Base-by-base conservation (phyloP, 2,888 invertebrate species). In the Myopa testacea region DNA sequence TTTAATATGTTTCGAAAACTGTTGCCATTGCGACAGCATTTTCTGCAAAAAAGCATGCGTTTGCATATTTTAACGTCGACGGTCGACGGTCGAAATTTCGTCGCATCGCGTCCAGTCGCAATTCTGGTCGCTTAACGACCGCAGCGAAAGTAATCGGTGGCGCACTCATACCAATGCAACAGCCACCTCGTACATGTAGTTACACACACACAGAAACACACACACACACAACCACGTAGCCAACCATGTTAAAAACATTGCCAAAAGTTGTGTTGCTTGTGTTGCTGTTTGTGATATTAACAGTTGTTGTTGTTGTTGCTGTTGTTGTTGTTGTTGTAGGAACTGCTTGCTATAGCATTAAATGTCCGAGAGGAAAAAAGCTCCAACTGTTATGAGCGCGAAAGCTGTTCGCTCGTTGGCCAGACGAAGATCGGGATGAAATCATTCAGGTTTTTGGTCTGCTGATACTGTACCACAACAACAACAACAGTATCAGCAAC, bases 21-120 rank as follows among this genome's bases (percentile, higher is more conserved):
- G 26, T 26, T 45, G 45, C 3, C 45, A 45, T 3, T 45, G 6
- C 19, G 10, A 45, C 45, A 45, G 45, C 7, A 10, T 45, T 45
- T 45, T 45, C 45, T 8, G 45, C 19, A 62, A 69, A 69, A 69
- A 69, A 50, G 50, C 52, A 69, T 69, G 50, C 69, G 8, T 69
- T n/a, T 8, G 50, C 69, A 50, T 45, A 45, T 69, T 69, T 69
- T 50, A 50, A 69, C 14, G 37, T 45, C 45, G 45, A 6, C 3
- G 0, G 45, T 45, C 45, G 10, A 10, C 45, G 45, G 26, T 26
- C 6, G 60, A 26, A 60, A 60, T 60, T 68, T 68, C 19, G 38
- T 68, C 40, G 37, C 38, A 40, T 68, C n/a, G 45, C 69, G 69
- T 50, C 40, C 10, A 45, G 34, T 63, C 45, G 45, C 45, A 40